Percentiles rank a stretch among this genome's conserved stretches.
Evolutionary conservation across 2,113 vertebrate genomes (phyloP).

Genomic region (Ia io): DNA sequence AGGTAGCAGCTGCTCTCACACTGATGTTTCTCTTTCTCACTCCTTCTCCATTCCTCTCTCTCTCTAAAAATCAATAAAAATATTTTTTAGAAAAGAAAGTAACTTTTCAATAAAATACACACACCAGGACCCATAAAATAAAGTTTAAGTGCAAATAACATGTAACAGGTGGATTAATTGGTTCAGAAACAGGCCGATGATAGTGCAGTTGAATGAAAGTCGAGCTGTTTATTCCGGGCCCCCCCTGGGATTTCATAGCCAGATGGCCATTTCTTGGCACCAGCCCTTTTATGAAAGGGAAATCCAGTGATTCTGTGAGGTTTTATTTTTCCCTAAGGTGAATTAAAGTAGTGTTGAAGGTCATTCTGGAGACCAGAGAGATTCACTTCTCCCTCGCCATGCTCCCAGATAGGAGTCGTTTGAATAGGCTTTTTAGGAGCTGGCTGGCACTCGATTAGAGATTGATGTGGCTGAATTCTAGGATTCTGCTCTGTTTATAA

Average conservation of each 20-base stretch:
- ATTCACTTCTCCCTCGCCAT: neutral
- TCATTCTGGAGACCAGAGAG: neutral
- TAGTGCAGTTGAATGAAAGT: neutral
- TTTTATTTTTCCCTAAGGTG: neutral
- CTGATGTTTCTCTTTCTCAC: neutral
- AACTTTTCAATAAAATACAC: neutral
- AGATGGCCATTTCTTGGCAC: neutral
- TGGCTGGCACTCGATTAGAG: neutral
- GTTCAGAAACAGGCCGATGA: neutral
- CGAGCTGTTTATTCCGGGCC: neutral
- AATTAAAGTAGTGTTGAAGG: neutral
- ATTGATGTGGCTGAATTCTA: neutral
- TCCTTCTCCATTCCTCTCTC: neutral
- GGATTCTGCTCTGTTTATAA: slow-evolving; percentile 13
- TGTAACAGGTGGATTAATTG: neutral
- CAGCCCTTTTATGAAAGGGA: neutral
- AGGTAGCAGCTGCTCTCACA: neutral
- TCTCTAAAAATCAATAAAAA: neutral
- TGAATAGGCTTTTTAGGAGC: neutral
- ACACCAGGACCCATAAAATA: neutral
- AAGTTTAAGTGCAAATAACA: neutral
- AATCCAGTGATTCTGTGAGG: neutral
- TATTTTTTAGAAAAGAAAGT: neutral
- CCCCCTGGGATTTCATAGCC: neutral
- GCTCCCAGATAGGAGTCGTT: neutral